Evolutionary conservation across 1,140 invertebrate species (phyloP).

Genomic region (Telenomus remus): DNA sequence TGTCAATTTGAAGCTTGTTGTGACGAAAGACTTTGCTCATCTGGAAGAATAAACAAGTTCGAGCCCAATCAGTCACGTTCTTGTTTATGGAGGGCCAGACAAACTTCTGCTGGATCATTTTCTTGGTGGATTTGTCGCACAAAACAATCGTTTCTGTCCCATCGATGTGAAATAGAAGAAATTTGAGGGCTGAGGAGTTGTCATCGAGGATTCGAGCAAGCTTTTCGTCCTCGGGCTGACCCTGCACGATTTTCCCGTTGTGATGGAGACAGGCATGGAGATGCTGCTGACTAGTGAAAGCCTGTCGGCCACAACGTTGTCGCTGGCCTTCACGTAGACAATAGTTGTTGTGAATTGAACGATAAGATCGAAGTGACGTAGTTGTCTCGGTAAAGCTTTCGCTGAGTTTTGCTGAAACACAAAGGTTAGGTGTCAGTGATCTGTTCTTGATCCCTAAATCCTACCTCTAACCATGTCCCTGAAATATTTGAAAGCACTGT

Average conservation of each 20-base stretch:
- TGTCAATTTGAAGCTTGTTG: conserved; percentile 67
- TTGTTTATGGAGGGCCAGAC: neutral
- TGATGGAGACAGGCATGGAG: neutral
- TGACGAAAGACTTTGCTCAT: conserved; percentile 51
- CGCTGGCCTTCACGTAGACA: conserved; percentile 63
- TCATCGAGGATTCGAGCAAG: neutral
- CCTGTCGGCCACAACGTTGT: conserved; percentile 65
- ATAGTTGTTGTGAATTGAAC: conserved; percentile 65
- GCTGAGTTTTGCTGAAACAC: conserved; percentile 61
- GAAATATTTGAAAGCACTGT: conserved; percentile 67
- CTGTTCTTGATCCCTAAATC: conserved; percentile 64
- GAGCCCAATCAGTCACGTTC: neutral
- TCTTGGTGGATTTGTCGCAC: neutral
- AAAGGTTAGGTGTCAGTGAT: conserved; percentile 69
- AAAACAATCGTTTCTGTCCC: neutral
- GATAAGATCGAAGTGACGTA: conserved; percentile 65
- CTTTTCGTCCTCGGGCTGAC: neutral
- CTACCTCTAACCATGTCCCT: conserved; percentile 69
- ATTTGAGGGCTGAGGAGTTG: too few relatives aligned
- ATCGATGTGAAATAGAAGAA: too few relatives aligned
- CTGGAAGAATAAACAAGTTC: conserved; percentile 5
- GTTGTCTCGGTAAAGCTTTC: conserved; percentile 35
- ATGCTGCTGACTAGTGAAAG: conserved; percentile 55
- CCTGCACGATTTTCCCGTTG: neutral
- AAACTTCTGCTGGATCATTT: neutral